Evolutionary conservation across 1,140 invertebrate species (phyloP).

Genomic region (Euwallacea similis): DNA sequence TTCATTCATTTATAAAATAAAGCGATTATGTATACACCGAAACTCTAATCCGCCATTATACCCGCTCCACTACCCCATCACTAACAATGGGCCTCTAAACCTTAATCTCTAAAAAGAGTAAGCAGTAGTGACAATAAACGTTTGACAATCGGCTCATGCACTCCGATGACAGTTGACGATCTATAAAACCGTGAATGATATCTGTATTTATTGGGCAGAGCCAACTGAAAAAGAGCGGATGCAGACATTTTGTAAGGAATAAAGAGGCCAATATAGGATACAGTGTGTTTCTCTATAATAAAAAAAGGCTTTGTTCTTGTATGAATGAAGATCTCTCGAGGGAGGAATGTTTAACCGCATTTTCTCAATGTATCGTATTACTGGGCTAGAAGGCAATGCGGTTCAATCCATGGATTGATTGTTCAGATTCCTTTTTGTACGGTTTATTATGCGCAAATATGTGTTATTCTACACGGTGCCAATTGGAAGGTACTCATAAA

Average conservation of each 20-base stretch:
- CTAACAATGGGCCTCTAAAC: slow-evolving; percentile 21
- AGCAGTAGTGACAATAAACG: slow-evolving; percentile 14
- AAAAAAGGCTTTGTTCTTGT: slow-evolving; percentile 23
- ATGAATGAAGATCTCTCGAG: slow-evolving; percentile 28
- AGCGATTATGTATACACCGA: slow-evolving; percentile 31
- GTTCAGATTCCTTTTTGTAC: too few relatives aligned
- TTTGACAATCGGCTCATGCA: slow-evolving; percentile 17
- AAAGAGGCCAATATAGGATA: slow-evolving; percentile 28
- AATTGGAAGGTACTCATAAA: too few relatives aligned
- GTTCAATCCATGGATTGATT: too few relatives aligned
- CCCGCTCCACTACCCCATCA: slow-evolving; percentile 21
- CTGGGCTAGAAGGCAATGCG: neutral
- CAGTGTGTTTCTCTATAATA: slow-evolving; percentile 29
- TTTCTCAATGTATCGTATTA: slow-evolving; percentile 40
- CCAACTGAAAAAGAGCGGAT: slow-evolving; percentile 34
- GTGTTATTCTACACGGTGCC: too few relatives aligned
- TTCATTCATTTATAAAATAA: slow-evolving; percentile 35
- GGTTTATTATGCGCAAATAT: too few relatives aligned
- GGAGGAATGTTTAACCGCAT: slow-evolving; percentile 33
- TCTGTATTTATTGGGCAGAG: slow-evolving; percentile 22
- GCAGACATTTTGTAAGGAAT: slow-evolving; percentile 32
- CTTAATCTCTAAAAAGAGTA: slow-evolving; percentile 19
- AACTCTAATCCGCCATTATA: slow-evolving; percentile 38
- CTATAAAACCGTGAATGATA: slow-evolving; percentile 12
- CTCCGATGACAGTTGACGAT: slow-evolving; percentile 15